Percentiles rank a stretch among this genome's conserved stretches.
These are phyloP conservation scores for Hermodice carunculata DNA, from an alignment of 2,888 invertebrate genomes.

Conservation along the genomic window DNA sequence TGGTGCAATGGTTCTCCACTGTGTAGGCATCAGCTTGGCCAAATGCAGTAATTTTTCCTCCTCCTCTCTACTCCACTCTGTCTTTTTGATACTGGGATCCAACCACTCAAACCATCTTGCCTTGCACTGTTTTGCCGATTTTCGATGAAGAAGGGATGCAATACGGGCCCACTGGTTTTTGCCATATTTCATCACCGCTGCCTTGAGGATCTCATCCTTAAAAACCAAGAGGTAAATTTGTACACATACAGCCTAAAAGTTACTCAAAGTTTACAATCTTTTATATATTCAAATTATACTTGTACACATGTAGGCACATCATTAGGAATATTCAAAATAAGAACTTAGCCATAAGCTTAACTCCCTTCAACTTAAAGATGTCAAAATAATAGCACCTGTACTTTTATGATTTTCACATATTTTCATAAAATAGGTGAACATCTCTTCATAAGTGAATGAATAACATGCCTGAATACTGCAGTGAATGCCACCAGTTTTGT, in stretches of 20 bases:
- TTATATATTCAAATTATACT: too few relatives aligned
- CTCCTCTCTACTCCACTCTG: conserved; percentile 99
- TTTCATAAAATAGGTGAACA: too few relatives aligned
- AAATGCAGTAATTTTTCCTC: conserved; percentile 97
- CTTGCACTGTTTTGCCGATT: conserved; percentile 99
- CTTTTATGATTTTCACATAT: too few relatives aligned
- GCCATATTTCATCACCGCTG: conserved; percentile 99
- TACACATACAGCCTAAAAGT: background rate
- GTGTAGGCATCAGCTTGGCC: conserved; percentile 99
- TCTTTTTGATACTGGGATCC: conserved; percentile 99
- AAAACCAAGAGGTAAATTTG: conserved; percentile 49
- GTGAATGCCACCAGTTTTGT: too few relatives aligned
- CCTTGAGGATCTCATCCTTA: conserved; percentile 99
- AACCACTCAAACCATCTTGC: conserved; percentile 99
- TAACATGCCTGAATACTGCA: too few relatives aligned
- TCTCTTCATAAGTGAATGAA: too few relatives aligned
- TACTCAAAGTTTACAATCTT: background rate
- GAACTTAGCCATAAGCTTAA: too few relatives aligned
- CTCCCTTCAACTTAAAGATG: too few relatives aligned
- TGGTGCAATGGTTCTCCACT: conserved; percentile 99
- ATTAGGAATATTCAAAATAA: too few relatives aligned
- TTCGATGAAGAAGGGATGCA: conserved; percentile 96
- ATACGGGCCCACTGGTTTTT: conserved; percentile 99
- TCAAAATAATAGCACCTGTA: too few relatives aligned
- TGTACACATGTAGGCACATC: too few relatives aligned